A percentile compares a stretch with the other conserved stretches of the same genome.
These are phyloP conservation scores for Paratilapia polleni DNA, from an alignment of 2,113 vertebrate genomes.

Conservation along the genomic window DNA sequence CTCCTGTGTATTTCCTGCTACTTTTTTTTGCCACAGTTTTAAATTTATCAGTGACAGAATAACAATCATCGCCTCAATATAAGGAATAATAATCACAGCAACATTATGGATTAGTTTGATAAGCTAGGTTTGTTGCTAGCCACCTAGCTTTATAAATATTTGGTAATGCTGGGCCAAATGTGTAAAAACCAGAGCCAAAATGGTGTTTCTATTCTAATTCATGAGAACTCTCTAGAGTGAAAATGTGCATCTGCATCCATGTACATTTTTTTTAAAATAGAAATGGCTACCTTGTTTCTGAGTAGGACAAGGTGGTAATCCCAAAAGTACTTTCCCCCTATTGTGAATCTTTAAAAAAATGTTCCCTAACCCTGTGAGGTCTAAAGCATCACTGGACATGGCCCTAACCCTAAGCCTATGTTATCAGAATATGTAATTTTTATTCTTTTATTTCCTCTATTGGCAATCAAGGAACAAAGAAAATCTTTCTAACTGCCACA, in stretches of 20 bases:
- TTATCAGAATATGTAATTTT: background rate
- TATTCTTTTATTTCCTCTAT: background rate
- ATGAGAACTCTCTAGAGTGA: fast-evolving
- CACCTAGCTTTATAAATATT: too few relatives aligned
- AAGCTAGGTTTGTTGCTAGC: too few relatives aligned
- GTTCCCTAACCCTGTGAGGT: background rate
- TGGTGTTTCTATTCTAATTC: background rate
- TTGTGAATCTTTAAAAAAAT: background rate
- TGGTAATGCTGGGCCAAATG: too few relatives aligned
- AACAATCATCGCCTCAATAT: too few relatives aligned
- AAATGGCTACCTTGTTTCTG: background rate
- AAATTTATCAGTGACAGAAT: too few relatives aligned
- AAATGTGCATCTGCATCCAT: background rate
- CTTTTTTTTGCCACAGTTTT: too few relatives aligned
- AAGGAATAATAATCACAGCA: too few relatives aligned
- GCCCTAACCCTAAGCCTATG: background rate
- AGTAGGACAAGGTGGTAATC: background rate
- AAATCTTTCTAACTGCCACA: too few relatives aligned
- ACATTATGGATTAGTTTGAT: too few relatives aligned
- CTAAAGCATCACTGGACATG: background rate
- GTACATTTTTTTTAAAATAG: background rate
- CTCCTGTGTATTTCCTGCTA: too few relatives aligned
- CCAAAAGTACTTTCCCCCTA: background rate
- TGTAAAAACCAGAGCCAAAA: too few relatives aligned
- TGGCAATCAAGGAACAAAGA: background rate